phyloP scores from a whole-genome alignment of 2,797 vertebrate genomes.

The Acestrorhynchus altus region DNA sequence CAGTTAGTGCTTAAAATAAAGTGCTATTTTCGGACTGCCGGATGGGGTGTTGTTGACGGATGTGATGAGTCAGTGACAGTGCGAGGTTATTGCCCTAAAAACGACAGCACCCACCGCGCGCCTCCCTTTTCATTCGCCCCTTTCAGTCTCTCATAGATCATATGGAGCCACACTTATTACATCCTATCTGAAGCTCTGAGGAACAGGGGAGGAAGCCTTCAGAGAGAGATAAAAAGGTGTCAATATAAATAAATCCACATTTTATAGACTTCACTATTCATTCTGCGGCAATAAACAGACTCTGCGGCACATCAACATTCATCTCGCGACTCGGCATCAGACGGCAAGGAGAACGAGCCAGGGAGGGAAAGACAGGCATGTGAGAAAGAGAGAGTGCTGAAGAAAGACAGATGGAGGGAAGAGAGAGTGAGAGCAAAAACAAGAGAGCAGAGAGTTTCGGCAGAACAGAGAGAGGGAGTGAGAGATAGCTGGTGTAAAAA shows the following conservation, averaged over 20 bases:
- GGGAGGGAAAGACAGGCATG: background rate
- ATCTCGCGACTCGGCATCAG: background rate
- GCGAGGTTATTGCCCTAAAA: background rate
- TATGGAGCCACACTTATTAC: background rate
- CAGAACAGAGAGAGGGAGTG: background rate
- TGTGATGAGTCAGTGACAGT: background rate
- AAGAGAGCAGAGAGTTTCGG: background rate
- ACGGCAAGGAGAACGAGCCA: background rate
- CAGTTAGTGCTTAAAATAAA: background rate
- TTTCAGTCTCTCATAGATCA: constrained; percentile 20
- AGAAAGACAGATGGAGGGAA: constrained; percentile 1
- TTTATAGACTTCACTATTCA: constrained; percentile 1
- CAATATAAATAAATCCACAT: constrained; percentile 15
- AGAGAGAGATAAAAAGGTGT: constrained; percentile 18
- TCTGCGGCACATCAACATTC: constrained; percentile 4
- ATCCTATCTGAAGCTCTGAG: background rate
- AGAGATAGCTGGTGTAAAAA: background rate
- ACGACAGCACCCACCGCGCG: background rate
- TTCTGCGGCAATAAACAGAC: constrained; percentile 8
- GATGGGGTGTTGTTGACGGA: background rate
- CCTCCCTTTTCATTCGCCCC: background rate
- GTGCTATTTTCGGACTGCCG: background rate
- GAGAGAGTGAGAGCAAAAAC: background rate
- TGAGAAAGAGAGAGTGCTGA: background rate
- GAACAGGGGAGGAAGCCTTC: background rate